Evolutionary conservation across 2,888 invertebrate genomes (phyloP).

Genomic region (Apodemia mormo): DNA sequence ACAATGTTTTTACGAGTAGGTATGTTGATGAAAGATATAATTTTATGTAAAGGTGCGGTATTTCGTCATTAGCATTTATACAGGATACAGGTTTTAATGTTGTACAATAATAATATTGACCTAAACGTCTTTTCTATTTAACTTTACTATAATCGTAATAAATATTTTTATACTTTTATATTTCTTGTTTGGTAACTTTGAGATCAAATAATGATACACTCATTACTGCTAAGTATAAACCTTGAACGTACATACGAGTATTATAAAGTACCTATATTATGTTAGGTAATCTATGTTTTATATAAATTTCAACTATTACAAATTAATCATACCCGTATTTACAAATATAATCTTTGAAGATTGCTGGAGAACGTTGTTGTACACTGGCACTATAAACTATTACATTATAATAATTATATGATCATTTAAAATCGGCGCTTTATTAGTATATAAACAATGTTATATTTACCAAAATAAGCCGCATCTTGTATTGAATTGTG

Average conservation of each 20-base stretch:
- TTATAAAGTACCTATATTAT: not conserved
- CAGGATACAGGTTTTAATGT: conserved; percentile 38
- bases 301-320: not conserved
- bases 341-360: not conserved
- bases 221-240: not conserved
- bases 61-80: conserved; percentile 41
- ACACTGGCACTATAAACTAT: not conserved
- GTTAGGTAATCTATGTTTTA: not conserved
- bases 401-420: not conserved
- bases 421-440: not conserved
- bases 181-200: not conserved
- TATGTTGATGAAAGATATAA: conserved; percentile 15
- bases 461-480: conserved; percentile 57
- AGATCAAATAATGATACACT: not conserved
- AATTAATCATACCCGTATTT: not conserved
- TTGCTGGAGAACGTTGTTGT: not conserved
- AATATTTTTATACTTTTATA: not conserved
- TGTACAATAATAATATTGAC: conserved; percentile 33
- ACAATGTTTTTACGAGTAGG: not conserved
- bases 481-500: conserved; percentile 57
- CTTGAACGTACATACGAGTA: not conserved
- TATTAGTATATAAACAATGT: conserved; percentile 8
- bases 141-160: not conserved
- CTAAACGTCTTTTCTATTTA: conserved; percentile 28
- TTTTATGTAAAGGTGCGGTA: conserved; percentile 34